Conservation (phyloP, 2,888 invertebrate species). For the Drosophila anomelani region DNA sequence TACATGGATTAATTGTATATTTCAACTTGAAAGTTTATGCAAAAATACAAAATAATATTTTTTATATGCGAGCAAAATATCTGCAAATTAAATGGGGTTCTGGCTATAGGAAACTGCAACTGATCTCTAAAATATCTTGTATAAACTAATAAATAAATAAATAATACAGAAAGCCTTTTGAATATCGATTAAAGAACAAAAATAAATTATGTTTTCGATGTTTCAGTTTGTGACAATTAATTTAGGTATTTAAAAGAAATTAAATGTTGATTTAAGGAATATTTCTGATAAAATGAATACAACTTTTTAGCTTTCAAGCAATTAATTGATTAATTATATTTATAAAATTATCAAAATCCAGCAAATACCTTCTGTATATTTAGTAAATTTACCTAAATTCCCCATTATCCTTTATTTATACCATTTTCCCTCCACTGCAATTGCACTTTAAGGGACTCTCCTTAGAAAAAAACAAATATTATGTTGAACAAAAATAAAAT, state of each 20-base stretch:
- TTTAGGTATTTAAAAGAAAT: no score
- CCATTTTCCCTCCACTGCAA: conserved; percentile 16
- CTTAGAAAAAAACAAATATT: conserved; percentile 23
- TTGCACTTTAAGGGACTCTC: conserved; percentile 55
- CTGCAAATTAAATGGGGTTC: neutral
- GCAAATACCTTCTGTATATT: no score
- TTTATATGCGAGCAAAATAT: neutral
- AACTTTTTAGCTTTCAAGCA: neutral
- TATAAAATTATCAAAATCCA: neutral
- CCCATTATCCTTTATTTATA: neutral
- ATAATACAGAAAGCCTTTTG: rapidly evolving
- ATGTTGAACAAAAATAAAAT: neutral
- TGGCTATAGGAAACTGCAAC: neutral
- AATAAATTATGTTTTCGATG: no score
- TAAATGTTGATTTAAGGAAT: neutral
- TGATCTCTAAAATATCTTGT: neutral
- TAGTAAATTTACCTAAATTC: no score
- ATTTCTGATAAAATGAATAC: rapidly evolving
- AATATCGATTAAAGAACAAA: neutral
- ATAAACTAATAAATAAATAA: neutral
- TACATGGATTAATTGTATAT: neutral
- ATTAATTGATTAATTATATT: no score
- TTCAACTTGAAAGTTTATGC: neutral
- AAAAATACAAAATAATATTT: neutral
- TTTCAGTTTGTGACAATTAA: no score